These are phyloP conservation scores for Anomalospiza imberbis DNA, from an alignment of 2,797 vertebrate species.

Conservation along the genomic window DNA sequence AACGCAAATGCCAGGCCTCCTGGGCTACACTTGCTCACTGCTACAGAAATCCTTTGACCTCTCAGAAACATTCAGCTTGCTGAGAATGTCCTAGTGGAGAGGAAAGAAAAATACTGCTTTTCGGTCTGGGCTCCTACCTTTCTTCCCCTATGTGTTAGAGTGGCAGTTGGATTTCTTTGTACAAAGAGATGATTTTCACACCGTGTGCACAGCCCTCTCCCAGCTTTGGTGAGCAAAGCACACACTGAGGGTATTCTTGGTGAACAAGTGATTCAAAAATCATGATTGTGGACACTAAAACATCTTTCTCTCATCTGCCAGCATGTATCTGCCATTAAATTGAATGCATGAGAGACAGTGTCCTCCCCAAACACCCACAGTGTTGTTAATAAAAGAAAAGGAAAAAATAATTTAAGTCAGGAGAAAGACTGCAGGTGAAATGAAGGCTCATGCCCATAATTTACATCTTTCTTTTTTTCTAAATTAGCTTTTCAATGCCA, in stretches of 20 bases:
- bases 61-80: background rate
- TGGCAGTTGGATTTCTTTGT: background rate
- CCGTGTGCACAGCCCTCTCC: background rate
- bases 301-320: background rate
- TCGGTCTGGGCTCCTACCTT: background rate
- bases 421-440: background rate
- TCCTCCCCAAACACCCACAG: background rate
- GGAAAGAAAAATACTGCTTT: background rate
- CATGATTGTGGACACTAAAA: background rate
- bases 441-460: background rate
- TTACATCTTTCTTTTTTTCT: background rate
- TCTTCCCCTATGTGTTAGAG: background rate
- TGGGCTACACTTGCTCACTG: background rate
- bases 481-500: background rate
- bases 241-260: background rate
- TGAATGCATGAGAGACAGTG: background rate
- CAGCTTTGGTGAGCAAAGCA: background rate
- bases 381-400: background rate
- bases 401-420: background rate
- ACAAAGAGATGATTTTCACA: background rate
- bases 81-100: background rate
- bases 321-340: background rate
- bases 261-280: background rate
- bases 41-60: constrained; percentile 6
- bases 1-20: background rate